Evolutionary conservation across 2,113 vertebrate genomes (phyloP).

Genomic region (Phrynocephalus versicolor): DNA sequence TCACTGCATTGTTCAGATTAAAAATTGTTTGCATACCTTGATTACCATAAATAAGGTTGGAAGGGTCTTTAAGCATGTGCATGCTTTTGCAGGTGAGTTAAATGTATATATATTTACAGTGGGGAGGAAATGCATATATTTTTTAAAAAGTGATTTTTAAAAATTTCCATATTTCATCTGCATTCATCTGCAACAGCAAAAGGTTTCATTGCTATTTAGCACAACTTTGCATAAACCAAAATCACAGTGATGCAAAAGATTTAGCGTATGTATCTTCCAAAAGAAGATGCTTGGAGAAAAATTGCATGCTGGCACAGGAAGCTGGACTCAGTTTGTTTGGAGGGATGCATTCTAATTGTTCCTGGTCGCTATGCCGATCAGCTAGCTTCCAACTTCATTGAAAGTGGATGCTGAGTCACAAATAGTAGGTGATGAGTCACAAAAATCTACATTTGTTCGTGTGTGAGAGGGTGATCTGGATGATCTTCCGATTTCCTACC

Average conservation of each 20-base stretch:
- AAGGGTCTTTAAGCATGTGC: not conserved
- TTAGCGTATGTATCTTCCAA: constrained; percentile 31
- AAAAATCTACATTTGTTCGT: not conserved
- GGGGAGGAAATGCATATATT: not conserved
- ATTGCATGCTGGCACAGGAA: constrained; percentile 17
- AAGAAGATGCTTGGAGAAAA: constrained; percentile 12
- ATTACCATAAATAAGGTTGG: not conserved
- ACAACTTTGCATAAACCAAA: constrained; percentile 11
- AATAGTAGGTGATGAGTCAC: not conserved
- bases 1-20: constrained; percentile 14
- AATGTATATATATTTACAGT: not conserved
- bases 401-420: not conserved
- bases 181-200: not conserved
- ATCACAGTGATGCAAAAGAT: constrained; percentile 17
- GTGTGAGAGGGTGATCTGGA: not conserved
- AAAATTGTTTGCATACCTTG: constrained; percentile 32
- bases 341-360: not conserved
- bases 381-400: not conserved
- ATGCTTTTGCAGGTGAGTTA: not conserved
- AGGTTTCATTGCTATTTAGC: constrained; percentile 13
- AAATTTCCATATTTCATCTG: not conserved
- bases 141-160: not conserved
- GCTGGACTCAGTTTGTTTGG: not conserved
- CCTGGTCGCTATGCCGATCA: not conserved
- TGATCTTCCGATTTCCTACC: not conserved